Percentiles rank a stretch among this genome's conserved stretches.
Evolutionary conservation across 2,113 vertebrate genomes (phyloP).

Genomic region (Ctenomys sociabilis): DNA sequence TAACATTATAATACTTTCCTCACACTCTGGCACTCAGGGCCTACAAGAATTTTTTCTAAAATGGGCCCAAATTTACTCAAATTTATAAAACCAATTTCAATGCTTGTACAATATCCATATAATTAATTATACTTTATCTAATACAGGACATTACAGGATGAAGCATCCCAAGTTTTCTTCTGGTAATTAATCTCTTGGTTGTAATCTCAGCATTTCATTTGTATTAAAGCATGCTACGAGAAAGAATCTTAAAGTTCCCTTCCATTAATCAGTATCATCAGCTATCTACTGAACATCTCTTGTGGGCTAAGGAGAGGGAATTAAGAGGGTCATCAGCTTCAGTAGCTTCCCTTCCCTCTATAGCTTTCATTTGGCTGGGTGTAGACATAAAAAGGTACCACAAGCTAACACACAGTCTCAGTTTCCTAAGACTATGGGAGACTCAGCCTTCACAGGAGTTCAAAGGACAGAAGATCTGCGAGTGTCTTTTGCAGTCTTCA

Average conservation of each 20-base stretch:
- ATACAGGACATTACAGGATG: not conserved
- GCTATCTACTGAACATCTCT: constrained; percentile 10
- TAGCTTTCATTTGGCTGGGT: not conserved
- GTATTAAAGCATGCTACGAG: not conserved
- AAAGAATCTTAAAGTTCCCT: constrained; percentile 20
- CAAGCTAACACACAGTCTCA: constrained; percentile 12
- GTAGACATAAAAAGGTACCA: constrained; percentile 27
- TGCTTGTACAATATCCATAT: not conserved
- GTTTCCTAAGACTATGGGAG: not conserved
- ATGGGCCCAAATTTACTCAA: constrained; percentile 27
- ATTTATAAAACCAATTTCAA: constrained; percentile 52
- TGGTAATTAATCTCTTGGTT: not conserved
- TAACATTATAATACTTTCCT: constrained; percentile 16
- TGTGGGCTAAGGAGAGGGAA: not conserved
- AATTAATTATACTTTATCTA: not conserved
- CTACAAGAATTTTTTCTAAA: not conserved
- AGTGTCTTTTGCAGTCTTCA: constrained; percentile 17
- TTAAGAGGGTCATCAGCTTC: not conserved
- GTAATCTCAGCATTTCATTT: not conserved
- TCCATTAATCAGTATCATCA: constrained; percentile 25
- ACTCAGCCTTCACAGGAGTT: not conserved
- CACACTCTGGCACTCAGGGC: not conserved
- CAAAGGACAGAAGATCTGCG: not conserved
- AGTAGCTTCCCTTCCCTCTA: not conserved
- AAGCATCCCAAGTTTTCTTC: not conserved